Evolutionary conservation across 2,888 invertebrate species (phyloP).

Genomic region (Cryptosula pallasiana): DNA sequence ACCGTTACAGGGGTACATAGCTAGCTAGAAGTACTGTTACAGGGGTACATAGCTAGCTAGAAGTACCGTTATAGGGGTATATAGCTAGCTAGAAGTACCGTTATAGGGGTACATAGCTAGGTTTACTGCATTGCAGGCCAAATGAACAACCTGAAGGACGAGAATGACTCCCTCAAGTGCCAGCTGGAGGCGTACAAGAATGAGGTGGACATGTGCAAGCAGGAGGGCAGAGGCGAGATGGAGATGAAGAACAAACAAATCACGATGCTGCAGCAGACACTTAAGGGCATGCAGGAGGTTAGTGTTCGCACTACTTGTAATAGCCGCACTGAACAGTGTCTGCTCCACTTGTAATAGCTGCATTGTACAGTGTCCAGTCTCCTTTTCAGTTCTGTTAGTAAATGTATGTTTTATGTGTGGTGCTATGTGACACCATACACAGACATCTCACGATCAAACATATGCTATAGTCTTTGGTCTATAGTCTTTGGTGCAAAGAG

Average conservation of each 20-base stretch:
- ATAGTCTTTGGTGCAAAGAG: background rate
- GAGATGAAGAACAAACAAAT: constrained; percentile 82
- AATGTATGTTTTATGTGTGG: too few relatives aligned
- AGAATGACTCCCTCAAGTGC: constrained; percentile 83
- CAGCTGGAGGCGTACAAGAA: constrained; percentile 83
- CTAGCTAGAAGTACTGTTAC: too few relatives aligned
- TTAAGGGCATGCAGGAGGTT: constrained; percentile 55
- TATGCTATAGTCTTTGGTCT: background rate
- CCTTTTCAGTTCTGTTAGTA: too few relatives aligned
- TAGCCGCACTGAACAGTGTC: background rate
- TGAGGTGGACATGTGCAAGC: constrained; percentile 80
- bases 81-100: too few relatives aligned
- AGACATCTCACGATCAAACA: background rate
- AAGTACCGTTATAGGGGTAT: too few relatives aligned
- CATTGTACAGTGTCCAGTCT: too few relatives aligned
- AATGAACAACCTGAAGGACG: constrained; percentile 60
- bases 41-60: too few relatives aligned
- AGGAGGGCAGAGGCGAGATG: constrained; percentile 71
- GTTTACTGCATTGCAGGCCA: too few relatives aligned
- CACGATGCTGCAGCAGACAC: constrained; percentile 64
- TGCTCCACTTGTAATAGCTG: too few relatives aligned
- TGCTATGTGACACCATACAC: background rate
- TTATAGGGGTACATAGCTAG: too few relatives aligned
- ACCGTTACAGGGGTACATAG: too few relatives aligned
- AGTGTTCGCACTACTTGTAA: too few relatives aligned